These are phyloP conservation scores for Watersipora subatra DNA, from an alignment of 1,140 invertebrate species.

Conservation along the genomic window DNA sequence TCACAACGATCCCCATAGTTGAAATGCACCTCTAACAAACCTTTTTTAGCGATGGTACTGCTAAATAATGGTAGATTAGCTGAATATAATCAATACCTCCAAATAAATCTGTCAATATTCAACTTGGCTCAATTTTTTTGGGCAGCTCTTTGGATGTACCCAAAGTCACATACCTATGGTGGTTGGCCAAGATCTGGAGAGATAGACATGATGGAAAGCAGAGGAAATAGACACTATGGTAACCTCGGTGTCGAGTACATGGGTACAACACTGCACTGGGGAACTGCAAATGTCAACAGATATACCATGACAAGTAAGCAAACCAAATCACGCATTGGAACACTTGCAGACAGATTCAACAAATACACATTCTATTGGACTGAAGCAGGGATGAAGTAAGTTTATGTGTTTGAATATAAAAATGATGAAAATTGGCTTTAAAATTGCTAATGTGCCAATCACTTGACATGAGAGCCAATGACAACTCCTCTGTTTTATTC, in stretches of 20 bases:
- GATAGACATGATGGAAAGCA: slow-evolving; percentile 35
- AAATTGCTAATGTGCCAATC: too few species aligned
- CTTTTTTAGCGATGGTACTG: too few species aligned
- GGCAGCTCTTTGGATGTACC: slow-evolving; percentile 37
- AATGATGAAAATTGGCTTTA: too few species aligned
- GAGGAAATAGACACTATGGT: neutral
- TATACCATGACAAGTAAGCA: neutral
- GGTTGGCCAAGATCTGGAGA: slow-evolving; percentile 38
- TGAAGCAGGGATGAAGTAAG: slow-evolving; percentile 20
- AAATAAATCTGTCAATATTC: too few species aligned
- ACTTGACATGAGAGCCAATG: too few species aligned
- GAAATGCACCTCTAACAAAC: too few species aligned
- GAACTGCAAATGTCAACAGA: neutral
- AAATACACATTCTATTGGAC: slow-evolving; percentile 28
- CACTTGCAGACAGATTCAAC: slow-evolving; percentile 18
- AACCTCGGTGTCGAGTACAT: neutral
- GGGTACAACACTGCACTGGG: slow-evolving; percentile 3
- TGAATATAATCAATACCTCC: too few species aligned
- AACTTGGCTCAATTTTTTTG: slow-evolving; percentile 3
- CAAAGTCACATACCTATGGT: slow-evolving; percentile 23
- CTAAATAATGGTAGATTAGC: too few species aligned
- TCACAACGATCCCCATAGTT: too few species aligned
- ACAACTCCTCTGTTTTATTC: too few species aligned
- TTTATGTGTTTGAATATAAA: too few species aligned
- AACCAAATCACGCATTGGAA: neutral